phyloP scores from a whole-genome alignment of 2,113 vertebrate genomes.

The Albula goreensis region DNA sequence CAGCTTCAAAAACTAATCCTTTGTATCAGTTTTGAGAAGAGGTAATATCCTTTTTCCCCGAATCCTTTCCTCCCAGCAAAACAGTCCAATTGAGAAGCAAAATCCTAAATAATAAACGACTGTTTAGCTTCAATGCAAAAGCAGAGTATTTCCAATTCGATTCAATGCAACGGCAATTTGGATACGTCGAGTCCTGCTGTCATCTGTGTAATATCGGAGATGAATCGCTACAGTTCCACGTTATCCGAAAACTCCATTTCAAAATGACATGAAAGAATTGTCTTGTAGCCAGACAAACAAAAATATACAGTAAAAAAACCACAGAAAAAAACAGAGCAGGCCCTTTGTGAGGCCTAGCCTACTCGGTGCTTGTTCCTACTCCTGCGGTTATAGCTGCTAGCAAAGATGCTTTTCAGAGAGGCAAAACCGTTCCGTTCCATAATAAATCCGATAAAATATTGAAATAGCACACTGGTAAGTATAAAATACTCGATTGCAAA shows the following conservation, averaged over 20 bases:
- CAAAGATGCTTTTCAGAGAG: conserved; percentile 60
- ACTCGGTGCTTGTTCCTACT: conserved; percentile 66
- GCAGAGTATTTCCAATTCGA: not conserved
- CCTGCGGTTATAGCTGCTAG: conserved; percentile 51
- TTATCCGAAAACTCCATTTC: not conserved
- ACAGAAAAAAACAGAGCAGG: conserved; percentile 3
- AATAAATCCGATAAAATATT: conserved; percentile 35
- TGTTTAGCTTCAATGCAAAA: conserved; percentile 10
- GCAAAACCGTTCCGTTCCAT: conserved; percentile 65
- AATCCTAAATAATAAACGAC: not conserved
- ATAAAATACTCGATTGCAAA: not conserved
- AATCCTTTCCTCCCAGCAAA: not conserved
- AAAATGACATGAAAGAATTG: not conserved
- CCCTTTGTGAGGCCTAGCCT: conserved; percentile 59
- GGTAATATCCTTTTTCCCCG: not conserved
- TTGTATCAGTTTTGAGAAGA: not conserved
- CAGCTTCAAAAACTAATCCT: conserved; percentile 25
- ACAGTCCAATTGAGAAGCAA: not conserved
- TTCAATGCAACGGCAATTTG: not conserved
- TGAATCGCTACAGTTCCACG: not conserved
- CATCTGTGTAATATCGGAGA: not conserved
- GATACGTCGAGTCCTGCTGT: conserved; percentile 4
- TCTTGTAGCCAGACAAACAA: not conserved
- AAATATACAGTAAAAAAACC: not conserved
- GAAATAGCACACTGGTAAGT: not conserved